Conservation (phyloP, 2,888 invertebrate genomes). For the Synanthedon tipuliformis region DNA sequence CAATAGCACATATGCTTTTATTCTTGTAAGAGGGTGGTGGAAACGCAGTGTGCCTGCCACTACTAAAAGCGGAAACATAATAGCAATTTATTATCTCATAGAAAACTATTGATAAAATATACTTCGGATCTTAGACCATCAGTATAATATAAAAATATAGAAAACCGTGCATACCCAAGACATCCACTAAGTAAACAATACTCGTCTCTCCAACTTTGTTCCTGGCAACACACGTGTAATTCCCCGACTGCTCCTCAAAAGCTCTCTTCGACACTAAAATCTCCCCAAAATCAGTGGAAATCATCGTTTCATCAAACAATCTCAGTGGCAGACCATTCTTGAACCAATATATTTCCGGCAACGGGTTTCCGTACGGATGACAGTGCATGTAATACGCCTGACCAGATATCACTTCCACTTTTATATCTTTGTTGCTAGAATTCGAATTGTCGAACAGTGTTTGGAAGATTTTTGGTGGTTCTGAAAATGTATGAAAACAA, state of each 20-base stretch:
- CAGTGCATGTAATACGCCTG: slow-evolving; percentile 62
- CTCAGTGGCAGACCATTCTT: slow-evolving; percentile 56
- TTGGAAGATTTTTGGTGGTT: slow-evolving; percentile 52
- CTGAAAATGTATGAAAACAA: slow-evolving; percentile 25
- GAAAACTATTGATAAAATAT: no score
- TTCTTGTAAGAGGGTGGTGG: no score
- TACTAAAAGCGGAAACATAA: no score
- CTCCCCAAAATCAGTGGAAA: slow-evolving; percentile 45
- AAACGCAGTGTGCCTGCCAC: no score
- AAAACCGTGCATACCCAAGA: slow-evolving; percentile 41
- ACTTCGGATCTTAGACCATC: no score
- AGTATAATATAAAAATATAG: not conserved
- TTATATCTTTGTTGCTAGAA: slow-evolving; percentile 18
- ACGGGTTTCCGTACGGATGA: slow-evolving; percentile 70
- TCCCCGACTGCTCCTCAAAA: slow-evolving; percentile 47
- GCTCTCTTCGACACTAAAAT: slow-evolving; percentile 38
- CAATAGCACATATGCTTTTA: no score
- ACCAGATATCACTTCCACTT: slow-evolving; percentile 46
- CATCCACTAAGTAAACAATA: slow-evolving; percentile 50
- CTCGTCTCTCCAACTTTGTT: slow-evolving; percentile 65
- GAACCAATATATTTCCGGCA: slow-evolving; percentile 72
- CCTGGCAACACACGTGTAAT: slow-evolving; percentile 71
- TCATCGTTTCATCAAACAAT: slow-evolving; percentile 57
- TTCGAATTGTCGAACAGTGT: slow-evolving; percentile 26
- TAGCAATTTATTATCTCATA: no score